Percentiles rank a stretch among this genome's conserved stretches.
Evolutionary conservation across 2,113 vertebrate genomes (phyloP).

Genomic region (Rhinolophus ferrumequinum): DNA sequence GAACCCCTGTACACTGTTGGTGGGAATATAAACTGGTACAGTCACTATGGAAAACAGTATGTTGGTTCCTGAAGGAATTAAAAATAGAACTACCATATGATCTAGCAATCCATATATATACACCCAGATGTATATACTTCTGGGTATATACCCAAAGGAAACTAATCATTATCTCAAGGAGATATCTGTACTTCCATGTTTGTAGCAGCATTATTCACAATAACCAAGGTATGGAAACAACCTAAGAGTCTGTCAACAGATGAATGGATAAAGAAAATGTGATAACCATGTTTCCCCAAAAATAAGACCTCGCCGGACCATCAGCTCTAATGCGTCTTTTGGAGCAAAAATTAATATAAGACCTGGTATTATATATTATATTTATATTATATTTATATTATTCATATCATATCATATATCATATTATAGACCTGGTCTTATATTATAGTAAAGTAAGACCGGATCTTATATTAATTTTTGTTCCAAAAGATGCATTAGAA

Average conservation of each 20-base stretch:
- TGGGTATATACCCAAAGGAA: neutral
- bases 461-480: too few relatives aligned
- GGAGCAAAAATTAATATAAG: too few relatives aligned
- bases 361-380: too few relatives aligned
- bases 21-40: neutral
- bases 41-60: neutral
- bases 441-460: too few relatives aligned
- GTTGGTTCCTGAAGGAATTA: neutral
- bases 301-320: too few relatives aligned
- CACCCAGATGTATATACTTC: neutral
- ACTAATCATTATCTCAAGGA: neutral
- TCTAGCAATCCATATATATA: neutral
- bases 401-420: too few relatives aligned
- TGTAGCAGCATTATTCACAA: neutral
- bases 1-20: neutral
- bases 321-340: too few relatives aligned
- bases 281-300: too few relatives aligned
- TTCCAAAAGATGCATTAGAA: too few relatives aligned
- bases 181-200: neutral
- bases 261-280: neutral
- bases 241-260: neutral
- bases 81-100: neutral
- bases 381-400: too few relatives aligned
- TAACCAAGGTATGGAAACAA: neutral
- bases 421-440: too few relatives aligned